phyloP scores from a whole-genome alignment of 2,888 invertebrate genomes.

The Hoplodrina ambigua region DNA sequence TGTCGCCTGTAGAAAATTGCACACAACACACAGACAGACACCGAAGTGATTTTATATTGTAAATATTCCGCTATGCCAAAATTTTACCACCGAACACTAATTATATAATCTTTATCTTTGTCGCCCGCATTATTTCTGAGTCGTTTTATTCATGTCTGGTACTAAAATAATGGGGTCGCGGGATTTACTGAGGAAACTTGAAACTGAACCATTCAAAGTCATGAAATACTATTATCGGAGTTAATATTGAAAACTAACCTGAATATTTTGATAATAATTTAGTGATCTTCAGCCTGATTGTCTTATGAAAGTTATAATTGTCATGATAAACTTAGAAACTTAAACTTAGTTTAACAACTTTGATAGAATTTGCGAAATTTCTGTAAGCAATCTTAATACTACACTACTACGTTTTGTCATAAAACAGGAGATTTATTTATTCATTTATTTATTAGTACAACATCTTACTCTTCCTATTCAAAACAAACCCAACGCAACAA shows the following conservation, averaged over 20 bases:
- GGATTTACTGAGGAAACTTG: not conserved
- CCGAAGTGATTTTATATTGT: not conserved
- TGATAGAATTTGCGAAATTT: constrained; percentile 6
- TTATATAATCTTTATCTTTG: not conserved
- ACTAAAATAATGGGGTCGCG: constrained; percentile 15
- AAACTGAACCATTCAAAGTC: constrained; percentile 14
- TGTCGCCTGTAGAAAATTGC: too few species aligned
- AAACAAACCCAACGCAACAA: not conserved
- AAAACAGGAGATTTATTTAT: not conserved
- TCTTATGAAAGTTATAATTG: constrained; percentile 11
- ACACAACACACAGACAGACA: not conserved
- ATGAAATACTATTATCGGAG: constrained; percentile 12
- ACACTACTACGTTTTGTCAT: not conserved
- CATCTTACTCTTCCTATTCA: too few species aligned
- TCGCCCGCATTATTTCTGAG: not conserved
- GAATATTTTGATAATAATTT: constrained; percentile 34
- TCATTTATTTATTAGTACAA: too few species aligned
- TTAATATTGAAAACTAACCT: constrained; percentile 8
- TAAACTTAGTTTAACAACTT: constrained; percentile 28
- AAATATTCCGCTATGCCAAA: not conserved
- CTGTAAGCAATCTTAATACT: not conserved
- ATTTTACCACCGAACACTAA: constrained; percentile 8
- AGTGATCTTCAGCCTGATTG: not conserved
- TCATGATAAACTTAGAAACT: constrained; percentile 33
- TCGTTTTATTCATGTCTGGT: not conserved